Conservation (phyloP, 2,888 invertebrate species). For the Galerucella calmariensis region DNA sequence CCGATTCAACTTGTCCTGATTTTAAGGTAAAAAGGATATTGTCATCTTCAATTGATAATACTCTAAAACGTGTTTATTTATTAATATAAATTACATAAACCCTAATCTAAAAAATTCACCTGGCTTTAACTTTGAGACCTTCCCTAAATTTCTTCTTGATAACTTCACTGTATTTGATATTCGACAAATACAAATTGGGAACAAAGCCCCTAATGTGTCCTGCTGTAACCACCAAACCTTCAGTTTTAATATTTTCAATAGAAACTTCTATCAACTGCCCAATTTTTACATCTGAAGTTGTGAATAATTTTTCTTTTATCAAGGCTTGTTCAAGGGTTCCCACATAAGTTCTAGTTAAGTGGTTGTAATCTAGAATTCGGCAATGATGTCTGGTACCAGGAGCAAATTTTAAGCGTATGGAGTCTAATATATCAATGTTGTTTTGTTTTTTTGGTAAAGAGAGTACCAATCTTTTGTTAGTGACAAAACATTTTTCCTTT, state of each 20-base stretch:
- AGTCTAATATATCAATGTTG: slow-evolving; percentile 60
- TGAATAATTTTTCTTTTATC: slow-evolving; percentile 70
- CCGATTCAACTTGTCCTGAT: slow-evolving; percentile 70
- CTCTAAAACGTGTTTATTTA: slow-evolving; percentile 56
- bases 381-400: slow-evolving; percentile 65
- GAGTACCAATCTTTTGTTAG: slow-evolving; percentile 56
- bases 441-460: slow-evolving; percentile 48
- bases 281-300: slow-evolving; percentile 65
- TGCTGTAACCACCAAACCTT: slow-evolving; percentile 66
- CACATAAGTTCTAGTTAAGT: slow-evolving; percentile 74
- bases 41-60: slow-evolving; percentile 67
- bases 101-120: slow-evolving; percentile 53
- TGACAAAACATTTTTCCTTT: slow-evolving; percentile 57
- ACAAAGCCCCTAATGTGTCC: slow-evolving; percentile 71
- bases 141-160: slow-evolving; percentile 69
- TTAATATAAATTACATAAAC: too few relatives aligned
- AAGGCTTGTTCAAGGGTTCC: slow-evolving; percentile 73
- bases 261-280: slow-evolving; percentile 70
- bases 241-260: slow-evolving; percentile 66
- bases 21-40: slow-evolving; percentile 74
- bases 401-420: slow-evolving; percentile 67
- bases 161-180: slow-evolving; percentile 62
- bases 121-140: slow-evolving; percentile 70
- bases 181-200: slow-evolving; percentile 70
- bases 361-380: slow-evolving; percentile 75